Conservation (phyloP, 2,113 vertebrate species). For the Platanista minor region DNA sequence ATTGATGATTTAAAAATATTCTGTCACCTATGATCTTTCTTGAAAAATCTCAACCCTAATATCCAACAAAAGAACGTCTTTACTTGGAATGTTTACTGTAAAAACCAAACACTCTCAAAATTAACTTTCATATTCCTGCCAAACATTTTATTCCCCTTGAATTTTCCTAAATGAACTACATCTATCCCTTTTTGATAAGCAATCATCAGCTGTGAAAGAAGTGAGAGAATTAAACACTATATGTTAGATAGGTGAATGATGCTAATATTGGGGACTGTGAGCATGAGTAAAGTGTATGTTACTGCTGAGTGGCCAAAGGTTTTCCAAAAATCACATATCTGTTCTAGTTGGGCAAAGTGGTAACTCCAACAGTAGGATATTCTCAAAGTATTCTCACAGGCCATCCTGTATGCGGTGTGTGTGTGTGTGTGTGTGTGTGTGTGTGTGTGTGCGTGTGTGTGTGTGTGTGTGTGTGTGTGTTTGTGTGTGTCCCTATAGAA, state of each 20-base stretch:
- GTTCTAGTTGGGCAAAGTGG: not conserved
- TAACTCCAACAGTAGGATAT: not conserved
- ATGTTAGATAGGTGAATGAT: not conserved
- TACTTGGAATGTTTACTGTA: not conserved
- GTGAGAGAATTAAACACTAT: not conserved
- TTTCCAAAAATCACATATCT: not conserved
- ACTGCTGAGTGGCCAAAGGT: not conserved
- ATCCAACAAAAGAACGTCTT: not conserved
- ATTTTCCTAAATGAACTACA: not conserved
- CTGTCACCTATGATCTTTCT: not conserved
- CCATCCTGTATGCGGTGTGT: fast-evolving
- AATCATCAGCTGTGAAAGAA: not conserved
- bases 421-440: no score
- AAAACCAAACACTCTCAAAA: not conserved
- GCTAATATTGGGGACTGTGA: not conserved
- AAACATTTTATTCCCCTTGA: not conserved
- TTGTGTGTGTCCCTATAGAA: not conserved
- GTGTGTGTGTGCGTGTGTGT: not conserved
- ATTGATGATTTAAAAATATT: not conserved
- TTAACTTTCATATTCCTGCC: not conserved
- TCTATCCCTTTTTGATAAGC: not conserved
- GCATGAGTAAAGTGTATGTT: not conserved
- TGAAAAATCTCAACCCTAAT: not conserved
- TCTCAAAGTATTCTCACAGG: not conserved
- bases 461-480: not conserved